phyloP scores from a whole-genome alignment of 1,140 invertebrate genomes.

The Halyomorpha halys region DNA sequence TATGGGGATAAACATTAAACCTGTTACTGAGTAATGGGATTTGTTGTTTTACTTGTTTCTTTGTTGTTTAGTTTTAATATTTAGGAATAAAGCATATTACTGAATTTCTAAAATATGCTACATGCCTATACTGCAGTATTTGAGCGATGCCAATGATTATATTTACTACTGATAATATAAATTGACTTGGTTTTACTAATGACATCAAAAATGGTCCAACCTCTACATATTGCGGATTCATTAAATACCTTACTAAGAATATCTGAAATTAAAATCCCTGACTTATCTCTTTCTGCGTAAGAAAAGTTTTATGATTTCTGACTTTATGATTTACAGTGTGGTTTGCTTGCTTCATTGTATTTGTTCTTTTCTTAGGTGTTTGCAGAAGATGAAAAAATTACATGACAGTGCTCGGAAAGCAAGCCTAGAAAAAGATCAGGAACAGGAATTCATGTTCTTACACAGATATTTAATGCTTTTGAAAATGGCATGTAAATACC shows the following conservation, averaged over 20 bases:
- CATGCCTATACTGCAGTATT: background rate
- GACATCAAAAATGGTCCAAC: background rate
- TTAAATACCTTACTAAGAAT: background rate
- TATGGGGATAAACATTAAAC: too few species aligned
- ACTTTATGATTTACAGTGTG: background rate
- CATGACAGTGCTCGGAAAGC: background rate
- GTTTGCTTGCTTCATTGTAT: background rate
- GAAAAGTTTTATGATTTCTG: background rate
- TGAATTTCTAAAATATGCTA: background rate
- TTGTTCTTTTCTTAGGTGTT: constrained; percentile 2
- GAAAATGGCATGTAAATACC: background rate
- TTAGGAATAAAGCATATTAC: background rate
- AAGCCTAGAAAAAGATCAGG: constrained; percentile 2
- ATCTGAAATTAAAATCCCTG: constrained; percentile 3
- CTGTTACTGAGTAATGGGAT: too few species aligned
- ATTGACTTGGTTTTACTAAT: background rate
- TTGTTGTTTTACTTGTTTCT: background rate
- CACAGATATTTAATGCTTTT: constrained; percentile 3
- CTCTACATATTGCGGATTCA: constrained; percentile 4
- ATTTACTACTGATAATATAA: background rate
- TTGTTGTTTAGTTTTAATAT: background rate
- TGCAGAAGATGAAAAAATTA: background rate
- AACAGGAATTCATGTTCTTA: constrained; percentile 7
- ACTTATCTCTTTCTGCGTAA: background rate
- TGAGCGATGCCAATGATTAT: background rate